These are phyloP conservation scores for Threskiornis aethiopicus DNA, from an alignment of 2,797 vertebrate genomes.

Conservation along the genomic window DNA sequence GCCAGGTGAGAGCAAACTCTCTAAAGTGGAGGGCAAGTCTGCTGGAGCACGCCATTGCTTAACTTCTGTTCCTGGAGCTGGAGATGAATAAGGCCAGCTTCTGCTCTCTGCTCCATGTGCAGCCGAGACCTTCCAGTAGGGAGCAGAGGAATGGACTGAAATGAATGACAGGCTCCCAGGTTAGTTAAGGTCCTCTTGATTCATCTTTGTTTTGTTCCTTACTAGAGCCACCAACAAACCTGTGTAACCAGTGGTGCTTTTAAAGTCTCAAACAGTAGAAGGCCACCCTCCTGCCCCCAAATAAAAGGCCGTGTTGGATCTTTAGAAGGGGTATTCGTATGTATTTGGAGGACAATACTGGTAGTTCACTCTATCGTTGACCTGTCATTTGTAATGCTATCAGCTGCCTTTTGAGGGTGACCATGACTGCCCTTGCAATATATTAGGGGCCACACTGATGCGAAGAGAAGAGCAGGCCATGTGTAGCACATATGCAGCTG, in stretches of 20 bases:
- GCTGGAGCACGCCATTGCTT: not conserved
- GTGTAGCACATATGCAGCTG: not conserved
- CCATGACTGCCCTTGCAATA: not conserved
- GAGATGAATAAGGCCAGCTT: slow-evolving; percentile 2
- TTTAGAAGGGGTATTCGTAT: not conserved
- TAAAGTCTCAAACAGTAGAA: not conserved
- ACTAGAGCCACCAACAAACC: not conserved
- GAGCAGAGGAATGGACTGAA: not conserved
- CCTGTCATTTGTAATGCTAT: not conserved
- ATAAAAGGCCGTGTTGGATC: not conserved
- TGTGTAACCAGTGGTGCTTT: not conserved
- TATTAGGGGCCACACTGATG: not conserved
- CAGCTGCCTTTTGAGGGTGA: not conserved
- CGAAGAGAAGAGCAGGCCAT: not conserved
- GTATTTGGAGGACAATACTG: not conserved
- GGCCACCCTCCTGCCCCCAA: not conserved
- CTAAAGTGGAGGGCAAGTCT: slow-evolving; percentile 28
- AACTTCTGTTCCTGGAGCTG: slow-evolving; percentile 1
- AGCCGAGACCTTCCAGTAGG: not conserved
- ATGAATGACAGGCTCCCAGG: not conserved
- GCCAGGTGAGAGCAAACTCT: not conserved
- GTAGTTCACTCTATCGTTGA: not conserved
- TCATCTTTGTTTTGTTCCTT: slow-evolving; percentile 26
- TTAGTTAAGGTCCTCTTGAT: not conserved
- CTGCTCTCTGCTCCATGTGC: not conserved